phyloP scores from a whole-genome alignment of 2,797 vertebrate genomes.

The Lepus oiostolus region DNA sequence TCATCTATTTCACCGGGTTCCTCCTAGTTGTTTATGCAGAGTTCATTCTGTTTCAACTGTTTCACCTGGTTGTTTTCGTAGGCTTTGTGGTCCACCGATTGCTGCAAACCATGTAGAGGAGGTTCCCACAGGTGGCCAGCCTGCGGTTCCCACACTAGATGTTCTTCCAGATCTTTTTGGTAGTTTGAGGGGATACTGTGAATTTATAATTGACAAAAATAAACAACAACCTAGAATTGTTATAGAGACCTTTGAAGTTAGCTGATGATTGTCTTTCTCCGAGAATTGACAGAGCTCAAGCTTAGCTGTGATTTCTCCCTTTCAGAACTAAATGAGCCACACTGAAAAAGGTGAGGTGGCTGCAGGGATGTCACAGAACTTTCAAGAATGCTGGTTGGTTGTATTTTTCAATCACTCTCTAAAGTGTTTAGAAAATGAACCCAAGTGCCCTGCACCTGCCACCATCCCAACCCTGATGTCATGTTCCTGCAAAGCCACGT shows the following conservation, averaged over 20 bases:
- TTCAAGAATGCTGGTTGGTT: neutral
- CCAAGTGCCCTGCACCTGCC: too few species aligned
- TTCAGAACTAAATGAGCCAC: fast-evolving
- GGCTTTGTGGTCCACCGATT: too few species aligned
- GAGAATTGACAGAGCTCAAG: neutral
- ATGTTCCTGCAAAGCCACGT: too few species aligned
- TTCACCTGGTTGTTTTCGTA: too few species aligned
- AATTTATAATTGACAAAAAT: neutral
- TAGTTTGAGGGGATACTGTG: neutral
- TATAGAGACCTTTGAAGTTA: neutral
- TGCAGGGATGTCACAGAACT: fast-evolving
- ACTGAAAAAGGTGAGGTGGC: fast-evolving
- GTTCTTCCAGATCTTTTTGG: neutral
- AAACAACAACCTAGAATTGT: neutral
- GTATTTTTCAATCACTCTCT: neutral
- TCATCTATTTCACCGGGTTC: too few species aligned
- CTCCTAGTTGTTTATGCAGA: too few species aligned
- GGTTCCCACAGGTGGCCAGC: too few species aligned
- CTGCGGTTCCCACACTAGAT: neutral
- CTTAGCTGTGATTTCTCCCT: neutral
- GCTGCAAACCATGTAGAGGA: too few species aligned
- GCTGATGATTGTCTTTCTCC: neutral
- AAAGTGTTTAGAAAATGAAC: neutral
- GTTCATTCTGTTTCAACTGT: too few species aligned
- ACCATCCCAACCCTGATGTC: neutral